Conservation (phyloP, 1,140 invertebrate species). For the Heliconius eleuchia region DNA sequence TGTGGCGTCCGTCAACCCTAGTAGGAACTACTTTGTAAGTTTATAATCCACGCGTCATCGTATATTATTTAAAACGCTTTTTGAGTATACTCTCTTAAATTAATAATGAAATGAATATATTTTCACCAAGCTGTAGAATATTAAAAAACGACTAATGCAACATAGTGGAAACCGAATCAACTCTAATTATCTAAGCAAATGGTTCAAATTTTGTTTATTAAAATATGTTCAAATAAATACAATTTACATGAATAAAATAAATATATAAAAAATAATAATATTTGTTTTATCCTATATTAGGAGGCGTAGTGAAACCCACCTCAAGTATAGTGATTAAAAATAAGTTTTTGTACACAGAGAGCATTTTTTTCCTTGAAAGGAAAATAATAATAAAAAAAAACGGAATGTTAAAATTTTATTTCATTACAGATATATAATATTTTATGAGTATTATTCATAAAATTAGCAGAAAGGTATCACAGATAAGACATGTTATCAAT, state of each 20-base stretch:
- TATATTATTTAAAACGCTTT: conserved; percentile 13
- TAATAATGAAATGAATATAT: neutral
- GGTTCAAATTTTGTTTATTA: too few relatives aligned
- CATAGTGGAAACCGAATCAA: neutral
- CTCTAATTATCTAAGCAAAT: too few relatives aligned
- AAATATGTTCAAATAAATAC: too few relatives aligned
- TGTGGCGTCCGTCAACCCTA: neutral
- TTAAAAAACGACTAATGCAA: neutral
- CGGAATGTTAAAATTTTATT: neutral
- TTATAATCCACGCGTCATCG: neutral
- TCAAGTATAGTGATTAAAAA: too few relatives aligned
- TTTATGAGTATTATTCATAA: conserved; percentile 7
- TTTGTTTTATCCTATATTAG: too few relatives aligned
- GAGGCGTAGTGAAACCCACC: too few relatives aligned
- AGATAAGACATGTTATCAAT: neutral
- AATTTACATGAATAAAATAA: too few relatives aligned
- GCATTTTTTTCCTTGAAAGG: too few relatives aligned
- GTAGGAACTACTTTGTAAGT: neutral
- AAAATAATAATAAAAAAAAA: neutral
- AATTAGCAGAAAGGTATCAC: neutral
- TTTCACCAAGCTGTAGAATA: neutral
- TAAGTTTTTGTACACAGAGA: too few relatives aligned
- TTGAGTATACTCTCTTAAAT: conserved; percentile 6
- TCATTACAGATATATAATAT: neutral
- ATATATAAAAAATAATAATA: too few relatives aligned